These are phyloP conservation scores for Agrochola litura DNA, from an alignment of 2,888 invertebrate species.

Conservation along the genomic window DNA sequence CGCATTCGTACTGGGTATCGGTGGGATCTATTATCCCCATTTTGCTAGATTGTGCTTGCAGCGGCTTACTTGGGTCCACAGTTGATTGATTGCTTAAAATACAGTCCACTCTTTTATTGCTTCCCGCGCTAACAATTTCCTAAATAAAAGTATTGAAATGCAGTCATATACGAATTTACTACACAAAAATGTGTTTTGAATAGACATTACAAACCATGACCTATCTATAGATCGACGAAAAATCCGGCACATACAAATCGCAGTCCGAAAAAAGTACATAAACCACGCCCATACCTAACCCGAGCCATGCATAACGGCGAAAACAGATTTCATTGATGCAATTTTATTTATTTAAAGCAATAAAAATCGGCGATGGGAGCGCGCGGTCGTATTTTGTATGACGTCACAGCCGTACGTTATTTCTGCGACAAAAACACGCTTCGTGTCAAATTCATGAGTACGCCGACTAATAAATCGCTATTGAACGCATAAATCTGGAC, in stretches of 20 bases:
- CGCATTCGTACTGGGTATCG: no score
- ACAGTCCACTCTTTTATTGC: no score
- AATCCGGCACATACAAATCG: slow-evolving; percentile 24
- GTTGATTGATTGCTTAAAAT: no score
- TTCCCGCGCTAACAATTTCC: neutral
- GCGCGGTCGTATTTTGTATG: slow-evolving; percentile 71
- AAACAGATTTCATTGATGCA: slow-evolving; percentile 71
- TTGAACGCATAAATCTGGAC: slow-evolving; percentile 73
- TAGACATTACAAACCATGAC: neutral
- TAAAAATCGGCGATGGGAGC: slow-evolving; percentile 68
- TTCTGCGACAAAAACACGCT: slow-evolving; percentile 74
- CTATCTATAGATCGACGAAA: neutral
- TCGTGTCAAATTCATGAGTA: slow-evolving; percentile 75
- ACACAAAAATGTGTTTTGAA: neutral
- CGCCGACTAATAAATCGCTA: slow-evolving; percentile 75
- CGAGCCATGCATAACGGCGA: slow-evolving; percentile 51
- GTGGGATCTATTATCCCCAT: no score
- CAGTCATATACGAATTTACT: neutral
- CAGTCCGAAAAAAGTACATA: slow-evolving; percentile 39
- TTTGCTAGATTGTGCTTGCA: no score
- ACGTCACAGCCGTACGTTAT: slow-evolving; percentile 75
- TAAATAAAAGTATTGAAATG: neutral
- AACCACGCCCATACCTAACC: slow-evolving; percentile 37
- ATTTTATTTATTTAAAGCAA: slow-evolving; percentile 76
- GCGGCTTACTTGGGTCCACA: no score